Evolutionary conservation across 64 coral and sea anemone species (phyloP).

Genomic region (Astreopora myriophthalma): DNA sequence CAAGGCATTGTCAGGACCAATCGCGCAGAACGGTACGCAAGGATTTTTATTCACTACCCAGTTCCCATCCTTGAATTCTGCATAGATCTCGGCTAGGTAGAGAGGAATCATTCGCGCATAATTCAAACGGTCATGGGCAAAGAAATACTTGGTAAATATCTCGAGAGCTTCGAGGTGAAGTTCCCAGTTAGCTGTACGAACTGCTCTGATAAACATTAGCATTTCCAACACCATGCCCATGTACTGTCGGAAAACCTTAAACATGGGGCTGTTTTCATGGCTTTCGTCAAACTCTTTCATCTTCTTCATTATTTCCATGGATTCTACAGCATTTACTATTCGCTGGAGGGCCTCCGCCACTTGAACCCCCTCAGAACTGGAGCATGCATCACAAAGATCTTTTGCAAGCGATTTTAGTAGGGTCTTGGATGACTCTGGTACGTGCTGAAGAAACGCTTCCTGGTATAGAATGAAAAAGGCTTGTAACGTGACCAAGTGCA

Average conservation of each 20-base stretch:
- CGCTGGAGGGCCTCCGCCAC: neutral
- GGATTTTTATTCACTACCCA: conserved; percentile 51
- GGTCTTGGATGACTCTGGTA: conserved; percentile 14
- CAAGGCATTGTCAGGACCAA: conserved; percentile 20
- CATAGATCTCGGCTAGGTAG: conserved; percentile 20
- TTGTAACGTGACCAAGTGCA: no score
- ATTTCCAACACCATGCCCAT: conserved; percentile 25
- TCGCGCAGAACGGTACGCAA: neutral
- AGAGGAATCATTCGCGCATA: neutral
- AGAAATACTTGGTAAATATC: neutral
- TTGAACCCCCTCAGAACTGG: neutral
- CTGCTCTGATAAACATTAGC: neutral
- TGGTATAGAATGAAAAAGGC: no score
- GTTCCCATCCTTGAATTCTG: neutral
- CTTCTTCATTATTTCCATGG: neutral
- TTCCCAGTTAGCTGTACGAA: neutral
- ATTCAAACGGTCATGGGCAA: conserved; percentile 35
- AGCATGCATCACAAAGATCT: conserved; percentile 32
- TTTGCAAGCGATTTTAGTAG: conserved; percentile 4
- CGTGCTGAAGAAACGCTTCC: neutral
- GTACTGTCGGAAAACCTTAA: neutral
- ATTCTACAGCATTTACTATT: neutral
- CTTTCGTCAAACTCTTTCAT: neutral
- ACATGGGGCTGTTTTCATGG: neutral
- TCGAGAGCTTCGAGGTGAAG: neutral